Evolutionary conservation across 2,797 vertebrate species (phyloP), one percentile per base, ranked within the genome.

Genomic region (Eidolon dupreanum): DNA sequence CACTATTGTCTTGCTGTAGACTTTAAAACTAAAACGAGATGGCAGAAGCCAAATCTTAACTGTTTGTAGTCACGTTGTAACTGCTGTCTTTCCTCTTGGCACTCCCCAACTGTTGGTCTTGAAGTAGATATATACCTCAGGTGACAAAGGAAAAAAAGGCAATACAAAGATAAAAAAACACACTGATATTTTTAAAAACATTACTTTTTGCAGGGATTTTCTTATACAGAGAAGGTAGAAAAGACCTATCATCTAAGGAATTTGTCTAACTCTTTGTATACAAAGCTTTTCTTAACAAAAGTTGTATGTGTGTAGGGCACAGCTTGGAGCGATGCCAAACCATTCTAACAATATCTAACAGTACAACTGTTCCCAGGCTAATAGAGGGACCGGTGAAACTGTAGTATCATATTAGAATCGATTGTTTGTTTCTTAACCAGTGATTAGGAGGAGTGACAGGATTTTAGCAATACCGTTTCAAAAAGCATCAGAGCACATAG

Each of bases 401-500:
- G 6, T 78, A 88, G 88, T 83, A 79, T 74, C 49, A 7, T 90
- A 74, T 95, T 78, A 75, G 87, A 75, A 92, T 88, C 74, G 61
- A 83, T 38, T 22, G 10, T n/a, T 26, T 16, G 43, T 93, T 82
- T 59, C 51, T 85, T 90, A 85, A 68, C 92, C 78, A 91, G 46
- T 95, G 71, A 96, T 90, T 90, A 91, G 91, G 55, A 93, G 61
- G 1, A 85, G 20, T 61, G 16, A 86, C 59, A 51, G 68, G 36
- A 84, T 93, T 94, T 95, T 71, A 73, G 73, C 51, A 43, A 88
- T 41, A 33, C 6, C 66, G 3, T 95, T 95, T 90, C 61, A 31
- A 63, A 96, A 82, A 70, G 20, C 31, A 2, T 49, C 55, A 33
- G 68, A 63, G 36, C 10, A 28, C n/a, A 1, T 15, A 26, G 33